Conservation (phyloP, 2,797 vertebrate species). For the Parotocinclus haroldoi region DNA sequence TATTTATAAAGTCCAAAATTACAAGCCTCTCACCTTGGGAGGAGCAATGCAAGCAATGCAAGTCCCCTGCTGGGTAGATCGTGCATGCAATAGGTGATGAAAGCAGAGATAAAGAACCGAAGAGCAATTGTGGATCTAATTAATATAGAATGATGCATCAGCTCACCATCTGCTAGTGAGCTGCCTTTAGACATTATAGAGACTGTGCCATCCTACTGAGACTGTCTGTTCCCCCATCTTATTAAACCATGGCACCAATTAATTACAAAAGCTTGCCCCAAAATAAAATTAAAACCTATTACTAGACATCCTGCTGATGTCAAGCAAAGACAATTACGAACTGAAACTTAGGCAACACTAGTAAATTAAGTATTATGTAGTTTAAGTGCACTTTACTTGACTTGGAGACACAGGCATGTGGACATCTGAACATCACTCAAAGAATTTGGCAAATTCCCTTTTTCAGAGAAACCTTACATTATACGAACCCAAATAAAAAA, state of each 20-base stretch:
- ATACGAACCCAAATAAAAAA: no score
- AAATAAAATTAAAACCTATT: slow-evolving; percentile 19
- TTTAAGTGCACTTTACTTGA: no score
- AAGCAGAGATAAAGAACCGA: slow-evolving; percentile 4
- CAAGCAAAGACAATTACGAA: slow-evolving; percentile 9
- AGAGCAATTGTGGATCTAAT: slow-evolving; percentile 6
- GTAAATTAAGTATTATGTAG: no score
- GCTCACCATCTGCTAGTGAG: slow-evolving; percentile 13
- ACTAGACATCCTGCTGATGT: slow-evolving; percentile 8
- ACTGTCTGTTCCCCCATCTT: slow-evolving; percentile 5
- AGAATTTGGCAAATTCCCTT: no score
- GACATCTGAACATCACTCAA: no score
- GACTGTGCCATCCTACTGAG: slow-evolving; percentile 5
- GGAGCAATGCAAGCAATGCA: neutral
- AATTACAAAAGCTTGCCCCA: neutral
- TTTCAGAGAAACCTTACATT: no score
- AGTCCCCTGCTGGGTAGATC: no score
- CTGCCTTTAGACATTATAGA: slow-evolving; percentile 13
- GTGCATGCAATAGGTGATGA: neutral
- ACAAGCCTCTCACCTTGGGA: neutral
- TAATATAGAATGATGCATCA: slow-evolving; percentile 4
- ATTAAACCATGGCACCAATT: slow-evolving; percentile 5
- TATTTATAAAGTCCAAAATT: neutral
- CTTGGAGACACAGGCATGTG: no score
- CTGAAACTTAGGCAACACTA: neutral